Base-by-base conservation (phyloP, 2,113 vertebrate genomes). In the Deroptyus accipitrinus region DNA sequence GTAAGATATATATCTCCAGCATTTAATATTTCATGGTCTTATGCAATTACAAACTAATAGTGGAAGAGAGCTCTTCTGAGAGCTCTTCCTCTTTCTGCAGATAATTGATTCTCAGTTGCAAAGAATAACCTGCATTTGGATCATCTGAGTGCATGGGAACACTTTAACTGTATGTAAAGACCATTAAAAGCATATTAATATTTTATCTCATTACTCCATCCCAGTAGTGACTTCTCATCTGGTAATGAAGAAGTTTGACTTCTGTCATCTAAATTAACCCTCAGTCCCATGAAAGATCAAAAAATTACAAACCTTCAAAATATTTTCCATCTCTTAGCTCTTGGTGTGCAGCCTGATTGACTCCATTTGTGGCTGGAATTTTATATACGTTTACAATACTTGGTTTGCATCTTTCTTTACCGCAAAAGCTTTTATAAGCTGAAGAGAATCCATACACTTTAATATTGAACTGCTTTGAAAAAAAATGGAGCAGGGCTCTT, bases 171-270 rank as follows among this genome's bases (percentile, higher is more conserved):
- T 67, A 27, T 31, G 63, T 49, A 20, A 37, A 68, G 35, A 64
- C 64, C 72, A 78, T 93, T 91, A 81, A 88, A 88, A 96, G 51
- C 20, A 33, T 78, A 52, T 83, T 69, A 92, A 81, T 95, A 73
- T 90, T 96, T 96, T 75, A 81, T 68, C 17, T 88, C 30, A 57
- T 93, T 90, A 77, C 35, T 75, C 51, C 31, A 55, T 90, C 33
- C 27, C 46, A 64, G 11, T 17, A 23, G 11, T 24, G 42, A 72
- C 24, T 61, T 88, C 19, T 67, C 33, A 57, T 41, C 17, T 80
- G n/a, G 2, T 70, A 88, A 85, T 33, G 72, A 89, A 59, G 57
- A 57, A 41, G 30, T 73, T 52, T 79, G 55, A 61, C 30, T 84
- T 86, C 23, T 92, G n/a, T 20, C 48, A 31, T 72, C 33, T 81